phyloP scores from a whole-genome alignment of 2,113 vertebrate genomes.

The Ailuropoda melanoleuca region DNA sequence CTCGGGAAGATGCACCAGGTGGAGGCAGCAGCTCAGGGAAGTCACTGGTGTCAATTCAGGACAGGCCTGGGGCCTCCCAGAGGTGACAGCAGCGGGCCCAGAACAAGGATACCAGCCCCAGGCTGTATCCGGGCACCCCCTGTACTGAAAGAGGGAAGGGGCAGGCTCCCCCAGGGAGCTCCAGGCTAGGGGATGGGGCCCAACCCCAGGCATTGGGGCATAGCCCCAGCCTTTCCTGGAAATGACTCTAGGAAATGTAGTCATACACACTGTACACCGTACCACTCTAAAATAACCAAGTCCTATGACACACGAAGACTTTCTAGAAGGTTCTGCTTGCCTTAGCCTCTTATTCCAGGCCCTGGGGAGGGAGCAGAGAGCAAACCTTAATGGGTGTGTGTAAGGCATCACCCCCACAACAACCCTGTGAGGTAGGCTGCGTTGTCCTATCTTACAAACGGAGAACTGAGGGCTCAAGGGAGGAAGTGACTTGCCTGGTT shows the following conservation, averaged over 20 bases:
- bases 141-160: not conserved
- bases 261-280: not conserved
- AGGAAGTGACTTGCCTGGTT: not conserved
- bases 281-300: not conserved
- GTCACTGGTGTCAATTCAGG: not conserved
- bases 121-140: not conserved
- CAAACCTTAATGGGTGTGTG: not conserved
- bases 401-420: constrained; percentile 6
- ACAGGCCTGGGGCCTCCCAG: not conserved
- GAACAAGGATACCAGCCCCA: not conserved
- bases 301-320: not conserved
- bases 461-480: not conserved
- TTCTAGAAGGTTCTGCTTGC: not conserved
- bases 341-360: not conserved
- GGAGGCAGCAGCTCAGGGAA: not conserved
- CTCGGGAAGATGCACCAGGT: not conserved
- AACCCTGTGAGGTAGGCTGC: constrained; percentile 70
- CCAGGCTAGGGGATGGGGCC: not conserved
- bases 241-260: not conserved
- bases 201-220: not conserved
- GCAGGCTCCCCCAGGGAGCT: not conserved
- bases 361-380: not conserved
- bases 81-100: not conserved
- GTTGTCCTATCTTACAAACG: constrained; percentile 52
- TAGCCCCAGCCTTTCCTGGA: not conserved